phyloP scores from a whole-genome alignment of 1,140 invertebrate species.

The Pissodes strobi region DNA sequence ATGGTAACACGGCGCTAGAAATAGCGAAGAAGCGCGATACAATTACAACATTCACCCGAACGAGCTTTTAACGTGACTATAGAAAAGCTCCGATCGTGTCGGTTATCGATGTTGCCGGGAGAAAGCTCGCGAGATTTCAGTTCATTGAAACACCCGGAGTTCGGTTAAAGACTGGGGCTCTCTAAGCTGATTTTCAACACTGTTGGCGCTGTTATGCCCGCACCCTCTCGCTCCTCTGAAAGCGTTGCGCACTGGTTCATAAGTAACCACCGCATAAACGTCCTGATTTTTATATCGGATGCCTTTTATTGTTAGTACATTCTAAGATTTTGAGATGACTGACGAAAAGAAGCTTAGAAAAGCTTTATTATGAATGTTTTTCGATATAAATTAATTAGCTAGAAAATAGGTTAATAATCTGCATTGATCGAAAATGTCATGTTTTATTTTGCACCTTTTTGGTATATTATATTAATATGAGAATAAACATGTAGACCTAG shows the following conservation, averaged over 20 bases:
- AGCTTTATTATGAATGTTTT: conserved; percentile 1
- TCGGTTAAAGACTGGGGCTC: conserved; percentile 15
- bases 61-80: no score
- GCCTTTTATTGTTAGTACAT: conserved; percentile 23
- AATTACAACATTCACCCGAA: no score
- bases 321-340: conserved; percentile 4
- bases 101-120: no score
- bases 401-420: no score
- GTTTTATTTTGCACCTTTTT: no score
- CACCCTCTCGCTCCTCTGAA: conserved; percentile 38
- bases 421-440: no score
- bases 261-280: conserved; percentile 54
- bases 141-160: not conserved
- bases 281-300: conserved; percentile 53
- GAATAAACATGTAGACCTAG: no score
- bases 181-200: conserved; percentile 33
- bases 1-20: not conserved
- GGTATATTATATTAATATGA: no score
- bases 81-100: no score
- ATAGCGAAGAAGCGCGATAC: not conserved
- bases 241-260: conserved; percentile 54
- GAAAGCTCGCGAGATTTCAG: not conserved
- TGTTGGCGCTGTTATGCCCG: conserved; percentile 27
- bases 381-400: no score
- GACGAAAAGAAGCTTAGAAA: not conserved